Evolutionary conservation across 2,888 invertebrate species (phyloP).

Genomic region (Eurytoma adleriae): DNA sequence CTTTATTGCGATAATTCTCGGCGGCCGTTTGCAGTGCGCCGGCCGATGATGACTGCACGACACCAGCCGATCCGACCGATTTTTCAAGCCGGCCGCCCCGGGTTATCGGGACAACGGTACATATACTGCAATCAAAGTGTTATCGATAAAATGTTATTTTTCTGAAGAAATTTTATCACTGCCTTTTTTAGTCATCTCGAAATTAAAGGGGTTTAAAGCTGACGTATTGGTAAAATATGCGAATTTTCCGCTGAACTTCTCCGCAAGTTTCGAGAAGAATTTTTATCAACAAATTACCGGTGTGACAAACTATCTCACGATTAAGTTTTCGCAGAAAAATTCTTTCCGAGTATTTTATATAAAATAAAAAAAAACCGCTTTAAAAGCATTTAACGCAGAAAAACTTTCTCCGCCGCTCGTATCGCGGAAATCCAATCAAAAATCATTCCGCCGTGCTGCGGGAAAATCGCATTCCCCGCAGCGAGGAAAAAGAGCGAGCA

Average conservation of each 20-base stretch:
- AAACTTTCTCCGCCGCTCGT: background rate
- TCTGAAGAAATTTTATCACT: background rate
- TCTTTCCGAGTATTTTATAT: background rate
- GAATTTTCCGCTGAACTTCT: no score
- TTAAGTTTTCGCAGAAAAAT: no score
- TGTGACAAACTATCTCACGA: no score
- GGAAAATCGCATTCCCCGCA: background rate
- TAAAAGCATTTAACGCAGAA: background rate
- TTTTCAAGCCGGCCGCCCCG: no score
- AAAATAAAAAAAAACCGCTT: background rate
- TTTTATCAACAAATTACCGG: no score
- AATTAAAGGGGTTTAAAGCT: no score
- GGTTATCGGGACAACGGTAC: no score
- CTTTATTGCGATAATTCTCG: slow-evolving; percentile 36
- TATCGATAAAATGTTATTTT: background rate
- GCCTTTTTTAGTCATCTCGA: no score
- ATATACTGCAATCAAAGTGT: no score
- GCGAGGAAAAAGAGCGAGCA: background rate
- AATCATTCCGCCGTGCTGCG: background rate
- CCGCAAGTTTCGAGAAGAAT: no score
- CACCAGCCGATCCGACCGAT: no score
- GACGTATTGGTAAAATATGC: no score
- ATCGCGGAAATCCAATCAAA: background rate
- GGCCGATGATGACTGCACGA: background rate
- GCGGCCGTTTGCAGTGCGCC: slow-evolving; percentile 12